Evolutionary conservation across 35 echinoderm and acorn worm genomes (phyloP), one percentile per base, ranked within the genome.

Genomic region (Hemicentrotus pulcherrimus): DNA sequence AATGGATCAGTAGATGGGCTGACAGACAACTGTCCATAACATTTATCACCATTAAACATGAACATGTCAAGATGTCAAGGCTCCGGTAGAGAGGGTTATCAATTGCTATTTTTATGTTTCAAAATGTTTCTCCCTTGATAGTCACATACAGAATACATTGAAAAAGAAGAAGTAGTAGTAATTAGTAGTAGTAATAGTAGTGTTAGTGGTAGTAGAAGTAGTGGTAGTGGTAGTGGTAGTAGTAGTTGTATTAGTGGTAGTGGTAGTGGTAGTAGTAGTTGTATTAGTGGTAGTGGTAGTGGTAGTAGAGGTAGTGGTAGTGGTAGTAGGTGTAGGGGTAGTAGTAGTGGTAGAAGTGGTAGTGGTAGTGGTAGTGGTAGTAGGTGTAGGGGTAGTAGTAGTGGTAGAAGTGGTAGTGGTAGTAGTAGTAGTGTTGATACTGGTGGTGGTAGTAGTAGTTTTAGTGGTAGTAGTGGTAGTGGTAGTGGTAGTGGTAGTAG

Each of bases 361-460:
- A 92, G 91, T 92, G 52, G 41, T 52, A 92, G 91, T 92, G 52
- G 91, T 92, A 92, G 91, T 92, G 52, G 47, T 92, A 92, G 45
- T 92, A 92, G 91, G 5, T 48, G 47, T 52, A 31, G 91, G 8
- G 52, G 91, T 52, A 92, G 91, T 92, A 52, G 46, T 92, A 92
- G 91, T 92, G 52, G 41, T 22, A 50, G 91, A 31, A 92, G 91
- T 92, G 52, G 47, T 92, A 50, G 91, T 92, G 33, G 86, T 8
- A 32, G 45, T 88, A 88, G 86, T 6, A 88, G 86, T 15, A 88
- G 45, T 35, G 15, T 2, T 32, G 31, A 15, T 88, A 94, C 58
- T 46, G 47, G 91, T 22, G 24, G 47, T 46, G 47, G 35, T 92
- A 92, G 91, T 50, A 35, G 41, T 92, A 92, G 47, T 50, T 47